Evolutionary conservation across 2,113 vertebrate species (phyloP).

Genomic region (Bolborhynchus lineola): DNA sequence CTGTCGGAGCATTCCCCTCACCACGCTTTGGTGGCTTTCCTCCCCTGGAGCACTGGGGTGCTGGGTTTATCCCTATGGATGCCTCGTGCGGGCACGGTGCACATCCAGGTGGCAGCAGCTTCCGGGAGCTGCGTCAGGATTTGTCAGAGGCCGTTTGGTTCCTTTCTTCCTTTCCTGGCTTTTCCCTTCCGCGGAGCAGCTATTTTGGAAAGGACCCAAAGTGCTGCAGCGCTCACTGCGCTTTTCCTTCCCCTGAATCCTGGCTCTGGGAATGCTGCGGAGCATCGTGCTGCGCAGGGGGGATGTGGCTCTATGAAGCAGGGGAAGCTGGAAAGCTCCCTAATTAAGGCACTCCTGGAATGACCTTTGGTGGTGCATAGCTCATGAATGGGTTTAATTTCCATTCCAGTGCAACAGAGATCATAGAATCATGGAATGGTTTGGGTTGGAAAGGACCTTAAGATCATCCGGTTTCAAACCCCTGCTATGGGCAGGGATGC

Average conservation of each 20-base stretch:
- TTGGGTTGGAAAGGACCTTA: not conserved
- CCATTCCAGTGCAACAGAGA: not conserved
- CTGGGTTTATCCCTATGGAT: not conserved
- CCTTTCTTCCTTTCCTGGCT: not conserved
- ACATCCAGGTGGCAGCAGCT: not conserved
- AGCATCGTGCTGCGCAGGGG: accelerated
- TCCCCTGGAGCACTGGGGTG: accelerated
- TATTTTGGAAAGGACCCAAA: conserved; percentile 44
- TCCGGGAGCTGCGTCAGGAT: not conserved
- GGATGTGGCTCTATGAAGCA: accelerated
- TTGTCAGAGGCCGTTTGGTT: conserved; percentile 1
- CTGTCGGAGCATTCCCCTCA: not conserved
- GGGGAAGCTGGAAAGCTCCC: not conserved
- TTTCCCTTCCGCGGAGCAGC: not conserved
- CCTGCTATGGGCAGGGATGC: not conserved
- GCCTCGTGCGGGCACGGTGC: accelerated
- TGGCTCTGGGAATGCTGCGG: not conserved
- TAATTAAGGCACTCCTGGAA: not conserved
- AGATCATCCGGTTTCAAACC: not conserved
- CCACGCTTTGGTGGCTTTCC: not conserved
- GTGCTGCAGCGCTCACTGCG: conserved; percentile 25
- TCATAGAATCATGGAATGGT: not conserved
- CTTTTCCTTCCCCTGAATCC: not conserved
- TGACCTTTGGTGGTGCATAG: not conserved
- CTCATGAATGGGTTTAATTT: not conserved